phyloP scores from a whole-genome alignment of 2,888 invertebrate genomes.

The Zelleria hepariella region DNA sequence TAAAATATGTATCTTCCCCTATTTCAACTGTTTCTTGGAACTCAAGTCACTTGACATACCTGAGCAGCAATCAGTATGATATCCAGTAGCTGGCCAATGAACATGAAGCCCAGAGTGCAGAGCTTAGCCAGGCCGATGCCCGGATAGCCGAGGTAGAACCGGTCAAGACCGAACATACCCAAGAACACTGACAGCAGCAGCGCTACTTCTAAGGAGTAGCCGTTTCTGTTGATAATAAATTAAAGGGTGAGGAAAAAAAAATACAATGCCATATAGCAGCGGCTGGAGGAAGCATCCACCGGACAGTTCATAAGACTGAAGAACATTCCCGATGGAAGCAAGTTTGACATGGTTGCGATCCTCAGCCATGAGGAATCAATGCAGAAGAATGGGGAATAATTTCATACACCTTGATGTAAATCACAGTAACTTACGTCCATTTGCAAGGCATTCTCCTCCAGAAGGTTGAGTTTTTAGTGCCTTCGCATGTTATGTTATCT shows the following conservation, averaged over 20 bases:
- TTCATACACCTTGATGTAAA: too few species aligned
- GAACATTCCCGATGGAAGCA: too few species aligned
- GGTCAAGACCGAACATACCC: constrained; percentile 97
- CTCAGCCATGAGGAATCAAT: too few species aligned
- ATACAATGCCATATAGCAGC: too few species aligned
- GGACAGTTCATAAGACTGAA: too few species aligned
- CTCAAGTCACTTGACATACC: constrained; percentile 46
- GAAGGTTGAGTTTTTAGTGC: constrained; percentile 85
- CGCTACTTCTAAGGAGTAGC: constrained; percentile 93
- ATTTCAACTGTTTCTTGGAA: too few species aligned
- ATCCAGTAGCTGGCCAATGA: constrained; percentile 94
- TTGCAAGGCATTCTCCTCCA: constrained; percentile 87
- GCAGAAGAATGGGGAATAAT: too few species aligned
- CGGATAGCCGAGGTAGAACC: constrained; percentile 98
- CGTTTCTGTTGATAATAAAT: constrained; percentile 78
- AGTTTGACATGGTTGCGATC: too few species aligned
- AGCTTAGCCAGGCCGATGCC: constrained; percentile 95
- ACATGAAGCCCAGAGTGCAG: constrained; percentile 96
- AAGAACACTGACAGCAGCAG: constrained; percentile 94
- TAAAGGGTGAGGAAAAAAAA: background rate
- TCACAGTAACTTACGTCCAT: constrained; percentile 86
- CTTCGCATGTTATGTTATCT: constrained; percentile 85
- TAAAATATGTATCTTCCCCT: too few species aligned
- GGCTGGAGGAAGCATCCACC: too few species aligned
- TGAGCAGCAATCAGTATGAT: constrained; percentile 96